Evolutionary conservation across 2,797 vertebrate species (phyloP).

Genomic region (Acanthurus leucopareius): DNA sequence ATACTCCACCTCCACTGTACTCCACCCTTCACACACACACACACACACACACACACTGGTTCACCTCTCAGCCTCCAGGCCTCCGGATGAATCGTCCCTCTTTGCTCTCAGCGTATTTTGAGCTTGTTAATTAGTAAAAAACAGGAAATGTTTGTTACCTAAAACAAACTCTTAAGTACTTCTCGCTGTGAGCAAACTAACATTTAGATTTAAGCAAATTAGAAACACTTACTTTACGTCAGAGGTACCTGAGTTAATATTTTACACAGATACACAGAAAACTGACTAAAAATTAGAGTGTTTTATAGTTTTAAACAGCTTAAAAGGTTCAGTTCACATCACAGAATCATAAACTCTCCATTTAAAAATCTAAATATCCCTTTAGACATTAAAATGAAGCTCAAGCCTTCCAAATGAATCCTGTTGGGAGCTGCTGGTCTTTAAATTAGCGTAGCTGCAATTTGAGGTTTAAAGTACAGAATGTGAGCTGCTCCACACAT

Average conservation of each 20-base stretch:
- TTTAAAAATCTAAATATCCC: too few species aligned
- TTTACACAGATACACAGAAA: too few species aligned
- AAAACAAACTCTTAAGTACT: slow-evolving; percentile 2
- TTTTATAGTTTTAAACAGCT: too few species aligned
- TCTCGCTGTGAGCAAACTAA: not conserved
- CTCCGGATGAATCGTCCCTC: slow-evolving; percentile 30
- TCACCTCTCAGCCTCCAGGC: slow-evolving; percentile 16
- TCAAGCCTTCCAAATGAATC: too few species aligned
- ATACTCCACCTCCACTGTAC: not conserved
- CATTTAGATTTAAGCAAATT: not conserved
- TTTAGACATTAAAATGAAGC: too few species aligned
- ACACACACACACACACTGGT: slow-evolving; percentile 23
- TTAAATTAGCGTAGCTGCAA: too few species aligned
- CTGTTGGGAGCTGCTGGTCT: too few species aligned
- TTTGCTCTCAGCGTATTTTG: slow-evolving; percentile 31
- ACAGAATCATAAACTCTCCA: too few species aligned
- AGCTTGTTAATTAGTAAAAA: slow-evolving; percentile 2
- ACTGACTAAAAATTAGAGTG: too few species aligned
- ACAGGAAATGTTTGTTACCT: slow-evolving; percentile 5
- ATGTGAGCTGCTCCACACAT: too few species aligned
- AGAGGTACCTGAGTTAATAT: not conserved
- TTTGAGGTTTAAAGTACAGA: too few species aligned
- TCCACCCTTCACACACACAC: slow-evolving; percentile 29
- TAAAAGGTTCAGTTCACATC: too few species aligned
- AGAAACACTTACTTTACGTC: not conserved